Evolutionary conservation across 53 echinoderm and acorn worm species (phyloP), one percentile per base, ranked within the genome.

Genomic region (Hippasteria phrygiana): DNA sequence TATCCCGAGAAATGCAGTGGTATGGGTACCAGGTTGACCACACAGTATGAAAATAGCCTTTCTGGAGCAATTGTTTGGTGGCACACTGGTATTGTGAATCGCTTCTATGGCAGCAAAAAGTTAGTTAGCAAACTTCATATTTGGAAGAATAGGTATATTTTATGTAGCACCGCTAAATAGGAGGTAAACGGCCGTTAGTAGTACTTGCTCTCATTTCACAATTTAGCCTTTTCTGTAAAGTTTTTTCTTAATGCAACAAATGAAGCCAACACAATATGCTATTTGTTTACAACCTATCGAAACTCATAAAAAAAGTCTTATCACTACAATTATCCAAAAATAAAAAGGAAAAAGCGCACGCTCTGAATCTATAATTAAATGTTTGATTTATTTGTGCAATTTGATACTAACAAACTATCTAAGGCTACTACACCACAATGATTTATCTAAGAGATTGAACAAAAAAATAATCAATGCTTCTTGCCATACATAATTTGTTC

Each of bases 131-230:
- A 29, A 67, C 34, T 34, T 12, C 33, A 51, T 34, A 48, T 43
- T 28, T 26, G 29, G 42, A 43, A 43, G 29, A 50, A 76, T 47
- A 50, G 76, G 76, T 50, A 76, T 34, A 76, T 76, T 48, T 47
- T 31, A 51, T 76, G 76, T 51, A 76, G 76, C 76, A 76, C 76
- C 76, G 34, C 48, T 16, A 48, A 51, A 76, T 36, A 31, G 28
- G 47, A 18, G 50, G 17, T 50, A 76, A 17, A 51, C 32, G 47
- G 76, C 54, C 17, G n/a, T 18, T 24, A 6, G 26, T 59, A 59
- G 59, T 59, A 59, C 59, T 59, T 22, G 17, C 26, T 22, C 7
- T 3, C 3, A 24, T 24, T 24, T 59, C 8, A 3, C 16, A 22
- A 59, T n/a, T n/a, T n/a, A 16, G 59, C 59, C 7, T 59, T 0